These are phyloP conservation scores for Kradibia gibbosae DNA, from an alignment of 1,140 invertebrate species.

Conservation along the genomic window DNA sequence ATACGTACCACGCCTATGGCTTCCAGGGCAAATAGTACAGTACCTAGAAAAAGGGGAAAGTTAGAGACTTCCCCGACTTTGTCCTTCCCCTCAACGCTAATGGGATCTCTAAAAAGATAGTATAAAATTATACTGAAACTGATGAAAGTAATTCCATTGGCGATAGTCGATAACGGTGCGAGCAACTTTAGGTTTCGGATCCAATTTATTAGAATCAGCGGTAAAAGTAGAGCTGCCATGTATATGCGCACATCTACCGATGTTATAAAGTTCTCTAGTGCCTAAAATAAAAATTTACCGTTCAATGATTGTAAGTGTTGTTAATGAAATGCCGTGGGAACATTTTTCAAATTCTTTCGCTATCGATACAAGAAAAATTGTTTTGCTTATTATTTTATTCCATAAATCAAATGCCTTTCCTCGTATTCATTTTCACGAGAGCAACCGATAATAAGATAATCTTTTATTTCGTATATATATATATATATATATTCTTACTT, in stretches of 20 bases:
- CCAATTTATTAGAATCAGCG: constrained; percentile 82
- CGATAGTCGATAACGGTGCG: constrained; percentile 82
- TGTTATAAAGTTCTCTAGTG: constrained; percentile 51
- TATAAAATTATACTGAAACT: constrained; percentile 82
- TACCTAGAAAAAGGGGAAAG: constrained; percentile 81
- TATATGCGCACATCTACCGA: constrained; percentile 74
- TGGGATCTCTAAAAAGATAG: constrained; percentile 76
- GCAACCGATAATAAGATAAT: no score
- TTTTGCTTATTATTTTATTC: no score
- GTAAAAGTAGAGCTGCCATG: constrained; percentile 79
- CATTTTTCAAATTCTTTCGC: background rate
- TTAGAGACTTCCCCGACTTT: constrained; percentile 71
- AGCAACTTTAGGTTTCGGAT: constrained; percentile 82
- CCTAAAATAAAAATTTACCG: constrained; percentile 52
- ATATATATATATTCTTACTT: no score
- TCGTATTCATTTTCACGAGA: no score
- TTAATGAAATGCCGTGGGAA: background rate
- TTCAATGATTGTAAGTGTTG: no score
- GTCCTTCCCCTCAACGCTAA: constrained; percentile 71
- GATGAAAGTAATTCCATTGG: constrained; percentile 78
- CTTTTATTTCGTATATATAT: no score
- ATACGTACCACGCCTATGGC: constrained; percentile 79
- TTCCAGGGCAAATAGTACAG: constrained; percentile 84
- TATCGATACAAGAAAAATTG: no score
- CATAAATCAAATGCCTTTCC: no score